These are phyloP conservation scores for Drosophila borborema DNA, from an alignment of 2,888 invertebrate genomes.

Conservation along the genomic window DNA sequence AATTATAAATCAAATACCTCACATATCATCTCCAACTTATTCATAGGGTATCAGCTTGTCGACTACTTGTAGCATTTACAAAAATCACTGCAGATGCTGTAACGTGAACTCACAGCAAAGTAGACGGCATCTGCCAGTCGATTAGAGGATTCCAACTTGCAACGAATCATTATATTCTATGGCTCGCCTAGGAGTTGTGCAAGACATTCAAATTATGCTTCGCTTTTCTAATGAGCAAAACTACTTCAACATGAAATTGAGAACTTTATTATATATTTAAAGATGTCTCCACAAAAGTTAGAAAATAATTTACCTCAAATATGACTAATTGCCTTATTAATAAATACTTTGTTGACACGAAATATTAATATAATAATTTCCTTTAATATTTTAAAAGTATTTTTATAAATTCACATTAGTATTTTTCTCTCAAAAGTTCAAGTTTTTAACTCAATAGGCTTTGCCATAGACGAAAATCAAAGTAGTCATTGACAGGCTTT, in stretches of 20 bases:
- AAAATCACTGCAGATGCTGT: not conserved
- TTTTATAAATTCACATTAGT: not conserved
- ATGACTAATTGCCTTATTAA: not conserved
- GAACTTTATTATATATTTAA: not conserved
- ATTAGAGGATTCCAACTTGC: conserved; percentile 3
- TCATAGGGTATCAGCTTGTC: not conserved
- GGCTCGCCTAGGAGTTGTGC: not conserved
- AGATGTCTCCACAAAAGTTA: not conserved
- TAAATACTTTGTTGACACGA: too few relatives aligned
- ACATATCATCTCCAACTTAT: not conserved
- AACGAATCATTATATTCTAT: conserved; percentile 9
- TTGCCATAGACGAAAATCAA: not conserved
- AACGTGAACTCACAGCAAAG: conserved; percentile 3
- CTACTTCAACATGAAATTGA: not conserved
- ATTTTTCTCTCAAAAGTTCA: not conserved
- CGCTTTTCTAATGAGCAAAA: not conserved
- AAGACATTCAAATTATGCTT: conserved; percentile 1
- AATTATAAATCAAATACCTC: not conserved
- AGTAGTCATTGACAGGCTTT: not conserved
- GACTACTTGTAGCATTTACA: not conserved
- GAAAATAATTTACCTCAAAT: not conserved
- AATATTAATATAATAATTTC: too few relatives aligned
- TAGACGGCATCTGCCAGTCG: conserved; percentile 4
- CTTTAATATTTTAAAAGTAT: not conserved
- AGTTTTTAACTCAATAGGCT: not conserved